These are phyloP conservation scores for Atopsyche davidsoni DNA, from an alignment of 1,140 invertebrate genomes.

Conservation along the genomic window DNA sequence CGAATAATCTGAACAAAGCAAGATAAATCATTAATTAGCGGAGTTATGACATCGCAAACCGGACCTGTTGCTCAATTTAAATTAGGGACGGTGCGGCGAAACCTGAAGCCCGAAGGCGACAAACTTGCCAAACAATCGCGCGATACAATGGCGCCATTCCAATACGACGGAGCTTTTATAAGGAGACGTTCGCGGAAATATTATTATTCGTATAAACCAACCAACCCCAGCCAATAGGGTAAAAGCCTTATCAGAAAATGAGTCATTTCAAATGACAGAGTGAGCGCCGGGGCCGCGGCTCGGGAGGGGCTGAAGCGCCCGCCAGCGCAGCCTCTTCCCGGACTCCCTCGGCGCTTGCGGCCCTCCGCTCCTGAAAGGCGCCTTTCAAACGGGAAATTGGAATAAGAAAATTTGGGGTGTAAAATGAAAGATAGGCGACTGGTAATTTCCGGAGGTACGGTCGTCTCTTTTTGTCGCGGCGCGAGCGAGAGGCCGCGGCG, in stretches of 20 bases:
- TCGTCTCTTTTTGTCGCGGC: constrained; percentile 18
- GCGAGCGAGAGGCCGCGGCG: constrained; percentile 4
- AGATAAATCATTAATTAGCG: constrained; percentile 4
- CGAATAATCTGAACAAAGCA: background rate
- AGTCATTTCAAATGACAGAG: constrained; percentile 49
- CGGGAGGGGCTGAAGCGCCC: background rate
- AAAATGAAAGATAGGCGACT: constrained; percentile 47
- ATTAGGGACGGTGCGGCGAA: background rate
- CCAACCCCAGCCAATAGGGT: constrained; percentile 29
- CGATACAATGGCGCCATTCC: constrained; percentile 15
- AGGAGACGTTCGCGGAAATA: constrained; percentile 18
- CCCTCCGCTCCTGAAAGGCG: constrained; percentile 7
- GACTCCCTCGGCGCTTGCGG: constrained; percentile 1
- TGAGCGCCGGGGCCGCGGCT: constrained; percentile 27
- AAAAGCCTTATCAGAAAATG: constrained; percentile 47
- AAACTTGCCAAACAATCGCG: too few species aligned
- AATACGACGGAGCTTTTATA: constrained; percentile 13
- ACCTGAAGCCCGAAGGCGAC: too few species aligned
- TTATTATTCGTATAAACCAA: constrained; percentile 21
- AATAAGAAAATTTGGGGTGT: constrained; percentile 51
- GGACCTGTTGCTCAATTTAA: constrained; percentile 19
- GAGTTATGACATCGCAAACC: background rate
- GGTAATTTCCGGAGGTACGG: constrained; percentile 27
- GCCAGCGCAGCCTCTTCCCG: background rate
- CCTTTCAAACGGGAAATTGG: constrained; percentile 45